Evolutionary conservation across 2,113 vertebrate species (phyloP).

Genomic region (Coturnix japonica): DNA sequence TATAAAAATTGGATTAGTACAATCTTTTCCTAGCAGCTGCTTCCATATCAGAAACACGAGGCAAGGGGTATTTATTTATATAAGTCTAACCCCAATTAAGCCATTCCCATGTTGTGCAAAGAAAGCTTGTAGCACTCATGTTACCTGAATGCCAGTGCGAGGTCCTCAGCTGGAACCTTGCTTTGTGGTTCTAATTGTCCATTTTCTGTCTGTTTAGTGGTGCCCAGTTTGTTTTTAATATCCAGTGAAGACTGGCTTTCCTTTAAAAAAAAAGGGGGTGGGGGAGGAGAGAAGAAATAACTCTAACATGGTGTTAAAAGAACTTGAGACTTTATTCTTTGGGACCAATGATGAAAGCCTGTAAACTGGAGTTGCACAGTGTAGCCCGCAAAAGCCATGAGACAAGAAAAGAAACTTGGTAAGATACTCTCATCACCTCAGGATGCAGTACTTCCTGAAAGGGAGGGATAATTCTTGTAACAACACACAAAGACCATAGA

Average conservation of each 20-base stretch:
- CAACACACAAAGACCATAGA: constrained; percentile 42
- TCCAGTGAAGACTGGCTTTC: constrained; percentile 91
- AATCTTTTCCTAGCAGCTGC: background rate
- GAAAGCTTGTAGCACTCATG: background rate
- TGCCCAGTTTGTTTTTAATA: constrained; percentile 87
- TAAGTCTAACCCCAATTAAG: background rate
- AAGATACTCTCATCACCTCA: background rate
- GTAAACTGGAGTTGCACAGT: background rate
- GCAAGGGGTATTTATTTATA: background rate
- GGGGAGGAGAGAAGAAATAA: background rate
- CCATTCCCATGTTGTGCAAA: background rate
- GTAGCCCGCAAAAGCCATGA: constrained; percentile 38
- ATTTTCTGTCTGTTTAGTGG: constrained; percentile 89
- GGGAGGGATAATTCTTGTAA: background rate
- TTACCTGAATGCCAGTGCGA: constrained; percentile 90
- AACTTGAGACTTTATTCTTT: background rate
- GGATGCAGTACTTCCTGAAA: constrained; percentile 11
- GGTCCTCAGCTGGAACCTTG: constrained; percentile 89
- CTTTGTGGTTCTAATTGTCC: constrained; percentile 87
- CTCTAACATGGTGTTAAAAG: background rate
- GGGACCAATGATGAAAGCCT: background rate
- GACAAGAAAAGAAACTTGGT: constrained; percentile 6
- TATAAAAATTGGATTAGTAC: background rate
- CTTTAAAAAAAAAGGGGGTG: constrained; percentile 70
- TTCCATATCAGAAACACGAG: background rate